Evolutionary conservation across 1,140 invertebrate genomes (phyloP).

Genomic region (Psix sp.): DNA sequence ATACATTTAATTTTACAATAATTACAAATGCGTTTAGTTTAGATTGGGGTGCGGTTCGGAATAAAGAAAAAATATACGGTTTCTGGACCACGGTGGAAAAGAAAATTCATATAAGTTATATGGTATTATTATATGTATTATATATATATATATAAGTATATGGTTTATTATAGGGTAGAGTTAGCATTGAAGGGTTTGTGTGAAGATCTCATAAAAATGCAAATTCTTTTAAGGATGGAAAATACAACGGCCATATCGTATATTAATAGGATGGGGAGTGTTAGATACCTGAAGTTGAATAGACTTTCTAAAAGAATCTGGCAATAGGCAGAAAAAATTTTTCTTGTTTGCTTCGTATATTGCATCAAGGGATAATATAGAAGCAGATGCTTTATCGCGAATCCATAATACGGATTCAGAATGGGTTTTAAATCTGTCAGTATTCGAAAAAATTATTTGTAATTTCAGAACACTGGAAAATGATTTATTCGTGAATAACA

Average conservation of each 20-base stretch:
- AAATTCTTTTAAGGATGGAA: constrained; percentile 15
- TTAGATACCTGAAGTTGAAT: constrained; percentile 3
- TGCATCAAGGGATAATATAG: constrained; percentile 12
- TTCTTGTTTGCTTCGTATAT: constrained; percentile 35
- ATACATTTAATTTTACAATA: background rate
- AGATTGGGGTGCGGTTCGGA: too few species aligned
- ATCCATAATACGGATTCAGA: constrained; percentile 31
- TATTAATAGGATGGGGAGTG: too few species aligned
- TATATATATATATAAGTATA: too few species aligned
- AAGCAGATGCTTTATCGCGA: constrained; percentile 32
- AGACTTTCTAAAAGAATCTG: constrained; percentile 13
- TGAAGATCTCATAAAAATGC: constrained; percentile 22
- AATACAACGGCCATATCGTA: too few species aligned
- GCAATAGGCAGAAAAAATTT: constrained; percentile 28
- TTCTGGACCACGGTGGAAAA: background rate
- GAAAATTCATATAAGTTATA: background rate
- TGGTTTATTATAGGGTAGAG: too few species aligned
- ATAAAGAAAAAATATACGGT: background rate
- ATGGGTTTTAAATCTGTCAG: constrained; percentile 9
- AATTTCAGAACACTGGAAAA: constrained; percentile 15
- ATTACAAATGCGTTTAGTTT: background rate
- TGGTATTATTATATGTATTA: too few species aligned
- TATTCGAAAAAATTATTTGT: constrained; percentile 7
- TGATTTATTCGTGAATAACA: constrained; percentile 2
- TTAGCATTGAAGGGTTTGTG: too few species aligned